Percentiles rank a stretch among this genome's conserved stretches.
Evolutionary conservation across 2,113 vertebrate genomes (phyloP).

Genomic region (Datnioides undecimradiatus): DNA sequence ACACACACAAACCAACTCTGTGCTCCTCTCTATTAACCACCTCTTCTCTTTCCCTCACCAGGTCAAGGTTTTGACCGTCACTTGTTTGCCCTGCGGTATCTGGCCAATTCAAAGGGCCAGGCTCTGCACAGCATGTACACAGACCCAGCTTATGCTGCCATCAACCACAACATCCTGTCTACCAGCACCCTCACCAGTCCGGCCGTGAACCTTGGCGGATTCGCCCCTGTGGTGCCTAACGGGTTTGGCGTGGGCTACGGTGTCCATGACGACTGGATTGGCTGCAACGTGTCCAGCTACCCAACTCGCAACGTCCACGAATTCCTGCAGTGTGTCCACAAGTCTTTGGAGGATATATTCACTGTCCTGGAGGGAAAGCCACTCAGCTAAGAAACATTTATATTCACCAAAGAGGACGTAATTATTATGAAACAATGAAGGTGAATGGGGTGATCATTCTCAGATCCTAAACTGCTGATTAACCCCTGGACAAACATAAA

Average conservation of each 20-base stretch:
- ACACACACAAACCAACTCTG: neutral
- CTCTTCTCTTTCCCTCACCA: slow-evolving; percentile 66
- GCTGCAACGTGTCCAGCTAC: slow-evolving; percentile 93
- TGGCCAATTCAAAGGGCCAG: slow-evolving; percentile 84
- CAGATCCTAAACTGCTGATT: neutral
- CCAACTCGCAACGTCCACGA: slow-evolving; percentile 87
- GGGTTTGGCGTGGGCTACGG: slow-evolving; percentile 93
- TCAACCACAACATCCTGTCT: slow-evolving; percentile 96
- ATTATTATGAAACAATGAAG: neutral
- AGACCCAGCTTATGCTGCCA: slow-evolving; percentile 88
- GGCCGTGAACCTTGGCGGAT: slow-evolving; percentile 90
- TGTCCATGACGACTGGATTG: slow-evolving; percentile 92
- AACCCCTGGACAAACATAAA: neutral
- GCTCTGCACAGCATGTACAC: slow-evolving; percentile 86
- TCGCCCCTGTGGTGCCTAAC: slow-evolving; percentile 94
- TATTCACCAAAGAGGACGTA: neutral
- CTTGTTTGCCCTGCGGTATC: slow-evolving; percentile 89
- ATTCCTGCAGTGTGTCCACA: slow-evolving; percentile 90
- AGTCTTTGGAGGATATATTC: slow-evolving; percentile 94
- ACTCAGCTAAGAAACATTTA: slow-evolving; percentile 74
- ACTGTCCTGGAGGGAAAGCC: slow-evolving; percentile 89
- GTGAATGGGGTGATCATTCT: neutral
- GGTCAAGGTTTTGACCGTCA: slow-evolving; percentile 98
- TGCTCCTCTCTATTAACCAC: neutral
- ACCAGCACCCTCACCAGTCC: slow-evolving; percentile 94